Base-by-base conservation (phyloP, 2,888 invertebrate species). In the Luperina nickerlii region DNA sequence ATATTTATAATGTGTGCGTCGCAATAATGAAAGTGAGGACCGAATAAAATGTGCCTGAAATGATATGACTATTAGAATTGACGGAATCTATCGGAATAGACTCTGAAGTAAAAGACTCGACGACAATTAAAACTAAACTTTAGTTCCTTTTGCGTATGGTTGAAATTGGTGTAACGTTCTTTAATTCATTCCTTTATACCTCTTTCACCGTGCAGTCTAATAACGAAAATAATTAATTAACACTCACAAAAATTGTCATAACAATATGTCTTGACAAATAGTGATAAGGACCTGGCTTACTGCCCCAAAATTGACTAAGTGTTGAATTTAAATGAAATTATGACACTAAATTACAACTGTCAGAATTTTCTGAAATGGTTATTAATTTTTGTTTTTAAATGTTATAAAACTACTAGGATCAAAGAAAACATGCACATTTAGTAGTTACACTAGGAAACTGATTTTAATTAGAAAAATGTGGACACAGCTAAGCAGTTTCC, bases 41-140 rank as follows among this genome's bases (percentile, higher is more conserved):
- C 79, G 20, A 83, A 83, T 60, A 60, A 18, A 66, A 76, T 83
- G 83, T 79, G 79, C 83, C 83, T 79, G 15, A 57, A 32, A 45
- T 18, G 32, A 66, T 2, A 2, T 57, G 45, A 65, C 57, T 74
- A 4, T 32, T 74, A 20, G n/a, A 81, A 54, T 45, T 45, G 63
- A 54, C 18, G 63, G 74, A 54, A 63, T 79, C 62, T 11, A 54
- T 74, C 18, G n/a, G n/a, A n/a, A 18, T 74, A 45, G 45, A 57
- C 13, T 38, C 32, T 4, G 32, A 74, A 45, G 20, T n/a, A 24
- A 72, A 60, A 38, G 11, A 48, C 15, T 66, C 7, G 15, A 54
- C 2, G 7, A 51, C 24, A 69, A 32, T 54, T 51, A 8, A 24
- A 69, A 69, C 5, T 69, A 13, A 32, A 54, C 27, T 24, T 51